Base-by-base conservation (phyloP, 2,113 vertebrate species). In the Nothoprocta perdicaria region DNA sequence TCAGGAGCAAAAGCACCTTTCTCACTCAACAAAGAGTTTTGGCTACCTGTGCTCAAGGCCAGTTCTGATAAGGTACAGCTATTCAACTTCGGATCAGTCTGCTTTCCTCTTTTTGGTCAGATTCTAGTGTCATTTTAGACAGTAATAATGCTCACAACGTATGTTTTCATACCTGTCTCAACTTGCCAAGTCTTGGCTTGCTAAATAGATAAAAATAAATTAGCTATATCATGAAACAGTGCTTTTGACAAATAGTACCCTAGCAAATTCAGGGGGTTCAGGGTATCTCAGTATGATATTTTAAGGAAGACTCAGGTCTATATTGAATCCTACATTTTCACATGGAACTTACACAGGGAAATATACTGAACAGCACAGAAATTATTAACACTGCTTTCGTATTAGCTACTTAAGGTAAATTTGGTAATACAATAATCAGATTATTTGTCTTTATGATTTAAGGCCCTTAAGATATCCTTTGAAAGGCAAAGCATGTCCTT, bases 1-100 rank as follows among this genome's bases (percentile, higher is more conserved):
- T 27, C 31, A 19, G 43, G 71, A 12, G 15, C 26, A 6, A 0
- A 2, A 1, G 0, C 2, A 1, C 68, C 17, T 14, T 63, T 17
- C 31, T 48, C 12, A 15, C 14, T 4, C 14, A 66, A 8, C 6
- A 5, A 10, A 73, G 9, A 14, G 38, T 14, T 19, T 11, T 23
- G 45, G 12, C 14, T 73, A 60, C 14, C 50, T 45, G 16, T n/a
- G 50, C 22, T 68, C 45, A 46, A 35, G 43, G 22, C 17, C 31
- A 50, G 24, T 9, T 65, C 24, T 71, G 50, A 2, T 63, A 12
- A 2, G 21, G 31, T 22, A 4, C 6, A 63, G 5, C 13, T 77
- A 13, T 18, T 11, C 46, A 10, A 41, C 48, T 4, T 12, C 38
- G 33, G 10, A 40, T 53, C 24, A 53, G 24, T 27, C 52, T 8